Evolutionary conservation across 1,140 invertebrate species (phyloP).

Genomic region (Apis mellifera): DNA sequence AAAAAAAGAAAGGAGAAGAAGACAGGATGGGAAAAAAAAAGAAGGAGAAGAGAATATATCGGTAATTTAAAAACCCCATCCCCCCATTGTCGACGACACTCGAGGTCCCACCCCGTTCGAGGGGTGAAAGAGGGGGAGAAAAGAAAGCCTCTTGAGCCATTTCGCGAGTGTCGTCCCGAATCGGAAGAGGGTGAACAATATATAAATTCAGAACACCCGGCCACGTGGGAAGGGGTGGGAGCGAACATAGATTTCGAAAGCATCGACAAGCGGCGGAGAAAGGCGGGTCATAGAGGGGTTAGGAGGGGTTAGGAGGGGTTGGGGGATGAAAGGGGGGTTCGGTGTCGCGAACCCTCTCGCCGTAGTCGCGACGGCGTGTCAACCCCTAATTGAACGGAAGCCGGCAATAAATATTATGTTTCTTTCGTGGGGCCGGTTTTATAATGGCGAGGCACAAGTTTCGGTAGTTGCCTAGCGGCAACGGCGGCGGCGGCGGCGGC

Average conservation of each 20-base stretch:
- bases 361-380: constrained; percentile 52
- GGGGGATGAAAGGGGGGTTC: neutral
- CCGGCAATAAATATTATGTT: constrained; percentile 78
- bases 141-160: constrained; percentile 56
- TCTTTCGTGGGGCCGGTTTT: constrained; percentile 70
- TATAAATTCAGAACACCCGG: constrained; percentile 63
- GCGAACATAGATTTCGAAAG: constrained; percentile 58
- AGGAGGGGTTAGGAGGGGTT: neutral
- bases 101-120: neutral
- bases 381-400: constrained; percentile 79
- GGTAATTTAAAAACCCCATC: constrained; percentile 58
- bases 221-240: neutral
- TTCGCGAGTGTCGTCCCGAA: constrained; percentile 61
- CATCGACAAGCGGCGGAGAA: constrained; percentile 52
- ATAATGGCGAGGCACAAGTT: constrained; percentile 64
- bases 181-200: constrained; percentile 61
- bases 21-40: neutral
- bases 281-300: neutral
- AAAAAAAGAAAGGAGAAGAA: neutral
- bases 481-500: constrained; percentile 67
- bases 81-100: constrained; percentile 39
- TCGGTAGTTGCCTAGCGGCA: constrained; percentile 11
- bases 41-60: constrained; percentile 8
- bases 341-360: constrained; percentile 39
- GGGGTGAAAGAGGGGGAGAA: neutral